Base-by-base conservation (phyloP, 2,797 vertebrate species). In the Gymnothorax javanicus region DNA sequence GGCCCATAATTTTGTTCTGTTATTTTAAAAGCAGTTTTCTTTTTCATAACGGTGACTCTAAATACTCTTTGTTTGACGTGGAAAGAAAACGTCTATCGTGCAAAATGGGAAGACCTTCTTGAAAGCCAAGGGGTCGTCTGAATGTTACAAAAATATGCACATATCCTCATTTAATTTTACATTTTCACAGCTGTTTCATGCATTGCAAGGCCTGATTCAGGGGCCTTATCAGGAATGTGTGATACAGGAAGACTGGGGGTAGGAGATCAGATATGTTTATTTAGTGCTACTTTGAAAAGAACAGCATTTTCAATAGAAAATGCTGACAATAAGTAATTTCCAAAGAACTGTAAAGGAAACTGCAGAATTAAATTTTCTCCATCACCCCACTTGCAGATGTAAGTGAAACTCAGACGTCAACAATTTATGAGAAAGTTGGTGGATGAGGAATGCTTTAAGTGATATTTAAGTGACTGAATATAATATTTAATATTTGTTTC, bases 171-270 rank as follows among this genome's bases (percentile, higher is more conserved):
- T 25, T 12, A 52, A 73, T 86, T 85, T 64, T 52, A 60, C 59
- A 81, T 82, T 82, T 82, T 27, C n/a, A 82, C 77, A 86, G 75
- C 85, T 86, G 75, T 69, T 86, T 83, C 60, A 27, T 2, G 27
- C 82, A 54, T 7, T 67, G 60, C 25, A 11, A 85, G 71, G 62
- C 77, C 54, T 75, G 73, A 81, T 43, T 86, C 73, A 64, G 59
- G 84, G 82, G 71, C 58, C 59, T 77, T 87, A 87, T 85, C 84
- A 50, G 69, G 84, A 77, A 77, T 60, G 56, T 85, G 58, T n/a
- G 71, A 12, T 23, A n/a, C 59, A 86, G 85, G 85, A 86, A 56
- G 75, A 64, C 59, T 50, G 58, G 20, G 13, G 59, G 12, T 9
- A 27, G 0, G 69, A n/a, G n/a, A 33, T 56, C 27, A 59, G 84